Percentiles rank a stretch among this genome's conserved stretches.
phyloP scores from a whole-genome alignment of 2,888 invertebrate species.

The Nomada ferruginata region DNA sequence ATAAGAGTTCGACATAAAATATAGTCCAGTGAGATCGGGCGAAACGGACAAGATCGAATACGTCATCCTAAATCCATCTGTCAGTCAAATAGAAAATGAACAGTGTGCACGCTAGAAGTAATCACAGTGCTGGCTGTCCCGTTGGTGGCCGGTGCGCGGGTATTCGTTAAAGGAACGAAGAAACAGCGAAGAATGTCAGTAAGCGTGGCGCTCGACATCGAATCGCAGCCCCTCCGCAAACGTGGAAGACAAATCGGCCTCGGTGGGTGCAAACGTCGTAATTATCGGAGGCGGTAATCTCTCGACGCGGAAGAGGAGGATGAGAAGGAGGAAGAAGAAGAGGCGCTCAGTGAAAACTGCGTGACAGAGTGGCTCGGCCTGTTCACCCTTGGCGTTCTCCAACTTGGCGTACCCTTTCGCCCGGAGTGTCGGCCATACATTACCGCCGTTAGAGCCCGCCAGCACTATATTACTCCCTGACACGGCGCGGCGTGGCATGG shows the following conservation, averaged over 20 bases:
- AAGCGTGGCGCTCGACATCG: constrained; percentile 66
- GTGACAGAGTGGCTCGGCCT: constrained; percentile 75
- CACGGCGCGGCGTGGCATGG: constrained; percentile 63
- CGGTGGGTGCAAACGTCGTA: constrained; percentile 77
- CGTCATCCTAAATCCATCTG: neutral
- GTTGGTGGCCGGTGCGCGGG: neutral
- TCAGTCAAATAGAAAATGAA: too few species aligned
- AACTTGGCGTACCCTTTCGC: constrained; percentile 70
- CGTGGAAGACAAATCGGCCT: constrained; percentile 77
- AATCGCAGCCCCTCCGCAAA: constrained; percentile 64
- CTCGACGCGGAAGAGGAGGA: constrained; percentile 62
- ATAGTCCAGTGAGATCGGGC: neutral
- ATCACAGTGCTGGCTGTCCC: neutral
- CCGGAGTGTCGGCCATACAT: constrained; percentile 75
- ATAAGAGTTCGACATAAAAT: too few species aligned
- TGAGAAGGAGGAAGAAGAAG: constrained; percentile 66
- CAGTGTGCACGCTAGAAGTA: neutral
- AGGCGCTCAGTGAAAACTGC: constrained; percentile 74
- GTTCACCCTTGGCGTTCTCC: constrained; percentile 73
- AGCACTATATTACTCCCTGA: constrained; percentile 76
- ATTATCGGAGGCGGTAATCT: constrained; percentile 78
- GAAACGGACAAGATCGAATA: neutral
- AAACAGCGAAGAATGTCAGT: constrained; percentile 55
- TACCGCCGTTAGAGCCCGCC: constrained; percentile 76
- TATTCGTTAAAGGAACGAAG: constrained; percentile 36